Evolutionary conservation across 2,888 invertebrate genomes (phyloP).

Genomic region (Drepana falcataria): DNA sequence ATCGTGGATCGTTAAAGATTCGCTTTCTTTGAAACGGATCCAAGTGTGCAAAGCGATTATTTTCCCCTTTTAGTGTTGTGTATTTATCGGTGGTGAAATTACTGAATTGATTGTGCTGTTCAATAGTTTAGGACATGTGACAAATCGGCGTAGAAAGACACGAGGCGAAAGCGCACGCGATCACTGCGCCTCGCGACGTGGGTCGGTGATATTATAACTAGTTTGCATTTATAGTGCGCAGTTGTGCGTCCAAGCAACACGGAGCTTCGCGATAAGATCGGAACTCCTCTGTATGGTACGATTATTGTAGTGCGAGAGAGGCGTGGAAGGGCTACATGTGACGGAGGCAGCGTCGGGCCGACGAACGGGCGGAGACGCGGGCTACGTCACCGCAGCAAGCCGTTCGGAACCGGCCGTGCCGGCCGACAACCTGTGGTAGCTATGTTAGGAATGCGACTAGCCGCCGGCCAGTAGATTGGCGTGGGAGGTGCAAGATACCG

Average conservation of each 20-base stretch:
- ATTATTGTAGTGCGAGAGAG: slow-evolving; percentile 16
- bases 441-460: slow-evolving; percentile 71
- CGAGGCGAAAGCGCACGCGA: slow-evolving; percentile 38
- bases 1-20: neutral
- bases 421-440: slow-evolving; percentile 69
- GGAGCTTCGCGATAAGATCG: slow-evolving; percentile 24
- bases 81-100: neutral
- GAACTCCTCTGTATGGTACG: slow-evolving; percentile 20
- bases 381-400: slow-evolving; percentile 61
- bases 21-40: neutral
- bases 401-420: slow-evolving; percentile 60
- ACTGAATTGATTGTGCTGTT: neutral
- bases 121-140: slow-evolving; percentile 23
- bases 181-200: slow-evolving; percentile 17
- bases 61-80: neutral
- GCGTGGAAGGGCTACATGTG: slow-evolving; percentile 23
- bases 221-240: slow-evolving; percentile 34
- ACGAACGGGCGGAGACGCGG: slow-evolving; percentile 44
- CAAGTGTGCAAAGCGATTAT: neutral
- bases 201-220: slow-evolving; percentile 28
- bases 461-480: slow-evolving; percentile 48
- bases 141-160: slow-evolving; percentile 32
- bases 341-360: slow-evolving; percentile 34
- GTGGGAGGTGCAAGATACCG: slow-evolving; percentile 62
- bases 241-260: slow-evolving; percentile 29